Conservation (phyloP, 2,797 vertebrate species). For the Malurus splendens region DNA sequence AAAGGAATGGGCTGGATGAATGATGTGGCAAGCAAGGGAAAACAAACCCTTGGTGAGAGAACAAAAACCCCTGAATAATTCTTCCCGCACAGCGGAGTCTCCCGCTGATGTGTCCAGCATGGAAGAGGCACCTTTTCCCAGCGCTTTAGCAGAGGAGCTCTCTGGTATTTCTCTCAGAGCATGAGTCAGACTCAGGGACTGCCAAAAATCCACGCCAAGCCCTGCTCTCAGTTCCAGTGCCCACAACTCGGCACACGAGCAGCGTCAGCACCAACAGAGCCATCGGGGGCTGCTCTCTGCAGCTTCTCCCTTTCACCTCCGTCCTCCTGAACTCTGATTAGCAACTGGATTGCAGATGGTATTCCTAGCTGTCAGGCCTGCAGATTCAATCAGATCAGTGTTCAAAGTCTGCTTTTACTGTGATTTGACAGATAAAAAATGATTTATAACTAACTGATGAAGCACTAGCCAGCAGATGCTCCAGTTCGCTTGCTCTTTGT, state of each 20-base stretch:
- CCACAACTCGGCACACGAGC: background rate
- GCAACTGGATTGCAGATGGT: background rate
- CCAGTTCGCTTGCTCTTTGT: background rate
- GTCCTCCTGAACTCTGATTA: background rate
- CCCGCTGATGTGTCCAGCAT: rapidly evolving
- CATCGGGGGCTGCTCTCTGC: rapidly evolving
- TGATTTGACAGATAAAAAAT: background rate
- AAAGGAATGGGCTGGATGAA: background rate
- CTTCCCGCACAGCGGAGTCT: background rate
- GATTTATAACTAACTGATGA: background rate
- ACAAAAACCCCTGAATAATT: background rate
- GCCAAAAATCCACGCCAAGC: constrained; percentile 2
- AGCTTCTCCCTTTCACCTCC: background rate
- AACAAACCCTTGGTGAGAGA: background rate
- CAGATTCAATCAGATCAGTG: background rate
- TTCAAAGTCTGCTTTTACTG: background rate
- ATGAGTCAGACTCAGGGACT: background rate
- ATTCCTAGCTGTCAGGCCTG: background rate
- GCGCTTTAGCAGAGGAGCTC: background rate
- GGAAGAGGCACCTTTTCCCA: background rate
- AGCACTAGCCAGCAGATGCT: background rate
- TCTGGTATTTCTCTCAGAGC: constrained; percentile 12
- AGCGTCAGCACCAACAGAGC: background rate
- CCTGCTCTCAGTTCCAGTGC: background rate
- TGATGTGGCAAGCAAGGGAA: background rate